Evolutionary conservation across 2,797 vertebrate species (phyloP).

Genomic region (Hydrocynus forskahlii): DNA sequence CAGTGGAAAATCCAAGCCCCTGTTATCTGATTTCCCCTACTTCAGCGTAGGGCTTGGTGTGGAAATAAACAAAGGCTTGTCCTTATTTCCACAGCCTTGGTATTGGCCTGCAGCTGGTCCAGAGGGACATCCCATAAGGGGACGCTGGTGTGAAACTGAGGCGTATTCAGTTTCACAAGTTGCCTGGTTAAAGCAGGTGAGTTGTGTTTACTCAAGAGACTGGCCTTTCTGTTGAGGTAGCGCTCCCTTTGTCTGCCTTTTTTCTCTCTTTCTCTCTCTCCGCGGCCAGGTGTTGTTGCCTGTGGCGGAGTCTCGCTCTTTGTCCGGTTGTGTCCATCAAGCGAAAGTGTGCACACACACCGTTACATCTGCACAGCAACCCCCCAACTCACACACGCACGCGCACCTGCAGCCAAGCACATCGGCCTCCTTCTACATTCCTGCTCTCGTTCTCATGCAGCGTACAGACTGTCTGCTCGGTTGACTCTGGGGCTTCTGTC

Average conservation of each 20-base stretch:
- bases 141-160: constrained; percentile 28
- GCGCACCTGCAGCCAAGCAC: constrained; percentile 57
- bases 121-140: constrained; percentile 34
- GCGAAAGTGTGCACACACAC: constrained; percentile 42
- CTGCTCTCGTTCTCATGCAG: constrained; percentile 31
- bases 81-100: constrained; percentile 32
- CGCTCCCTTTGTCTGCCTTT: constrained; percentile 58
- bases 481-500: constrained; percentile 2
- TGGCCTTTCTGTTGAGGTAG: constrained; percentile 64
- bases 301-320: constrained; percentile 64
- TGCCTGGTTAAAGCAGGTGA: constrained; percentile 55
- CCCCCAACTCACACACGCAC: constrained; percentile 37
- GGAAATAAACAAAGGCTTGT: constrained; percentile 47
- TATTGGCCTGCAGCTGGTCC: constrained; percentile 38
- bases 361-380: constrained; percentile 31
- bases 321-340: constrained; percentile 57
- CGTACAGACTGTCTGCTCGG: constrained; percentile 26
- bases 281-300: constrained; percentile 64
- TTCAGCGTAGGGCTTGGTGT: constrained; percentile 7
- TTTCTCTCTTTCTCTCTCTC: constrained; percentile 11
- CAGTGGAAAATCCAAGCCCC: neutral
- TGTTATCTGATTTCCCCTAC: constrained; percentile 8
- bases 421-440: constrained; percentile 59
- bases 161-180: constrained; percentile 60
- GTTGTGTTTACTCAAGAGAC: constrained; percentile 63